Conservation (phyloP, 2,113 vertebrate genomes). For the Psilopsiagon aymara region DNA sequence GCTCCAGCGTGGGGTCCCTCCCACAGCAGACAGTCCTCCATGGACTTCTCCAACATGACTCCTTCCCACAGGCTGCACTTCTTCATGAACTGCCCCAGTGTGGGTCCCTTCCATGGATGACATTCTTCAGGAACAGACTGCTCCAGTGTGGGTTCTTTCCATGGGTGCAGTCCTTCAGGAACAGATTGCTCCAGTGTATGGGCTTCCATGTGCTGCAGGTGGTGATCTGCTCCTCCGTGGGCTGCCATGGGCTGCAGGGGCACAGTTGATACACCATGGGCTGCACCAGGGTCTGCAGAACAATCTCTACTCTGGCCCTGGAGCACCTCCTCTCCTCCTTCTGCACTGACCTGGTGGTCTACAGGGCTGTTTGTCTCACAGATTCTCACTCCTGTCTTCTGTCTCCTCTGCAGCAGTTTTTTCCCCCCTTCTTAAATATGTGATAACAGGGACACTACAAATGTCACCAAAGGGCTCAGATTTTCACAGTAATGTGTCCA, state of each 20-base stretch:
- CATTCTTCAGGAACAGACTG: too few relatives aligned
- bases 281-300: neutral
- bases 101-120: too few relatives aligned
- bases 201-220: neutral
- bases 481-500: neutral
- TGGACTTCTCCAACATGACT: neutral
- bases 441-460: neutral
- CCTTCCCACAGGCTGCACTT: neutral
- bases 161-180: neutral
- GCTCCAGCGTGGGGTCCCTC: neutral
- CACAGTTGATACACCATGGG: neutral
- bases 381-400: neutral
- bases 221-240: neutral
- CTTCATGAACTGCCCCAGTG: neutral
- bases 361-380: rapidly evolving
- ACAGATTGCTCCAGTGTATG: neutral
- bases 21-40: neutral
- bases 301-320: neutral
- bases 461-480: neutral
- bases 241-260: neutral
- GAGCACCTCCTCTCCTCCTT: neutral
- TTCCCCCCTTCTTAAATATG: too few relatives aligned
- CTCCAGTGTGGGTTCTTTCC: neutral
- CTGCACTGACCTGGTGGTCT: neutral
- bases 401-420: neutral